Percentiles rank a stretch among this genome's conserved stretches.
Conservation (phyloP, 1,140 invertebrate species). For the Halictus rubicundus region DNA sequence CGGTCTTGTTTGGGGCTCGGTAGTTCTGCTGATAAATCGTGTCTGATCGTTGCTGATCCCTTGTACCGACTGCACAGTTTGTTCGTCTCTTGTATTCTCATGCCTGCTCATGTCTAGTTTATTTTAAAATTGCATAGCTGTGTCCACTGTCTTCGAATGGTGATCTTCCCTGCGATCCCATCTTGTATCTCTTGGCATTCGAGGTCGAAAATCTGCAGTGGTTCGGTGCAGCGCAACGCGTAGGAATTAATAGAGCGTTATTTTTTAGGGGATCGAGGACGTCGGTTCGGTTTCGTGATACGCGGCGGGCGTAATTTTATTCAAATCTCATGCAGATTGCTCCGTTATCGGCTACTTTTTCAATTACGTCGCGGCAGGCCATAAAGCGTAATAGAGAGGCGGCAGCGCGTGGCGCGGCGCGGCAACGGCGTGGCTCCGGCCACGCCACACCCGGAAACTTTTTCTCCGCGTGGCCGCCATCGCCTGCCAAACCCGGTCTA, state of each 20-base stretch:
- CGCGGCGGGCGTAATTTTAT: slow-evolving; percentile 62
- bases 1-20: too few species aligned
- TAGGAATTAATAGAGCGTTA: slow-evolving; percentile 18
- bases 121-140: too few species aligned
- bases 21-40: too few species aligned
- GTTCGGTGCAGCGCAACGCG: too few species aligned
- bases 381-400: slow-evolving; percentile 59
- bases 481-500: slow-evolving; percentile 56
- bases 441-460: slow-evolving; percentile 30
- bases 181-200: too few species aligned
- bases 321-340: slow-evolving; percentile 65
- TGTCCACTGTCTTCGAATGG: too few species aligned
- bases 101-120: too few species aligned
- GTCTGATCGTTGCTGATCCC: too few species aligned
- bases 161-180: too few species aligned
- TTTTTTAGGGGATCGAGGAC: slow-evolving; percentile 10
- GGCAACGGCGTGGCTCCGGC: slow-evolving; percentile 1
- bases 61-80: too few species aligned
- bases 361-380: slow-evolving; percentile 62
- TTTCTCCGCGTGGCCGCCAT: slow-evolving; percentile 10
- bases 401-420: slow-evolving; percentile 2
- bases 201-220: too few species aligned
- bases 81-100: too few species aligned
- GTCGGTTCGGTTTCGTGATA: slow-evolving; percentile 48
- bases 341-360: slow-evolving; percentile 68